Evolutionary conservation across 2,888 invertebrate genomes (phyloP), one percentile per base, ranked within the genome.

Genomic region (Drosophila mimetica): DNA sequence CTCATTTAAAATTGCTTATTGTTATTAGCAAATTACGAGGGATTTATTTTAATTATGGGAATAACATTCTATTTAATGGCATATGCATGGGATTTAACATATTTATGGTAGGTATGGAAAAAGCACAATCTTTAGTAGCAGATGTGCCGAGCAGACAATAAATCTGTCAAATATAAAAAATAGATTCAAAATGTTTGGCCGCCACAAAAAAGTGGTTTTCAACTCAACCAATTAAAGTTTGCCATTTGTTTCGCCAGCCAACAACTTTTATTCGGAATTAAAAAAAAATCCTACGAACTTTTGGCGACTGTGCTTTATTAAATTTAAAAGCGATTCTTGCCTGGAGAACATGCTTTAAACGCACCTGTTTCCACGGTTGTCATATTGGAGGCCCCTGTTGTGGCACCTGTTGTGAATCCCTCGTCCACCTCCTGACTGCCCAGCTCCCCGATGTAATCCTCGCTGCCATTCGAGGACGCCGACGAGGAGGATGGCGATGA

Each of bases 281-380:
- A n/a, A 7, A 18, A 41, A 34, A 34, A 41, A 39, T 18, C 13
- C 20, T 6, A 20, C 5, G 20, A 36, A 25, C 25, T 25, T 14
- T 16, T 14, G 9, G 14, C 4, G 41, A 41, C 9, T 13, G 2
- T 13, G 22, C 8, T 22, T 42, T 22, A 22, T 14, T 14, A 1
- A 4, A 42, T 25, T 0, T 28, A 1, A 5, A 44, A 25, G 30
- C 11, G 5, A 4, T 46, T 13, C 13, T 46, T 9, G 25, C 14
- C 16, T 5, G 18, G 18, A 11, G 9, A 2, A 18, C 18, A 4
- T 16, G 3, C 16, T 9, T 4, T 14, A 39, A 13, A 57, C 74
- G 77, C 53, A 89, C 89, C 90, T 52, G 82, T 69, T 48, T 75
- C 63, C 37, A 65, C 48, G 14, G 48, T 55, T 50, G 89, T 90